Percentiles rank a stretch among this genome's conserved stretches.
Conservation (phyloP, 2,888 invertebrate genomes). For the Phania funesta region DNA sequence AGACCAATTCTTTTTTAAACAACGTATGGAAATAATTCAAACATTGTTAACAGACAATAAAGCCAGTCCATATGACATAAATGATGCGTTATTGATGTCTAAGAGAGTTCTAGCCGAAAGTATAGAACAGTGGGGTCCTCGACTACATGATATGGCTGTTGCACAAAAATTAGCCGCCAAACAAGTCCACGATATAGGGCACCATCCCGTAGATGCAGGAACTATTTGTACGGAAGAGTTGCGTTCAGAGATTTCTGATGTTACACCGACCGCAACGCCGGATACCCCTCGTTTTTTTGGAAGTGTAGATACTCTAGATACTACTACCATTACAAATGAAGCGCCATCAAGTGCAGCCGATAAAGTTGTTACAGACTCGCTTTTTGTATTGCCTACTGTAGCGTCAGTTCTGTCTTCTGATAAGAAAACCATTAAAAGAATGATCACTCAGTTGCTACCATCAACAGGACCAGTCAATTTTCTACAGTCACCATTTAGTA, state of each 20-base stretch:
- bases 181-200: constrained; percentile 65
- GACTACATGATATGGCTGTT: constrained; percentile 80
- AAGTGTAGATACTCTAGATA: constrained; percentile 39
- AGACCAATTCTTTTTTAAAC: constrained; percentile 86
- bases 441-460: constrained; percentile 85
- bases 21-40: constrained; percentile 90
- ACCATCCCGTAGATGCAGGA: constrained; percentile 73
- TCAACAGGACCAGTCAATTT: constrained; percentile 81
- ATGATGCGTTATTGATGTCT: constrained; percentile 84
- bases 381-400: constrained; percentile 58
- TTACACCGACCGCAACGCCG: constrained; percentile 68
- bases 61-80: constrained; percentile 80
- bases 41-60: constrained; percentile 76
- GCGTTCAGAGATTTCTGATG: constrained; percentile 81
- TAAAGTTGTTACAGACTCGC: constrained; percentile 63
- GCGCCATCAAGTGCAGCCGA: constrained; percentile 33
- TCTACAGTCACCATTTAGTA: constrained; percentile 83
- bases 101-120: constrained; percentile 86
- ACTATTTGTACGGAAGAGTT: constrained; percentile 80
- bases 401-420: constrained; percentile 73
- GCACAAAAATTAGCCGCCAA: constrained; percentile 76
- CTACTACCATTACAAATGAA: constrained; percentile 39
- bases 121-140: constrained; percentile 86
- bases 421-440: constrained; percentile 85
- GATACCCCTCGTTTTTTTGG: constrained; percentile 26